Evolutionary conservation across 2,888 invertebrate species (phyloP).

Genomic region (Dascillus cervinus): DNA sequence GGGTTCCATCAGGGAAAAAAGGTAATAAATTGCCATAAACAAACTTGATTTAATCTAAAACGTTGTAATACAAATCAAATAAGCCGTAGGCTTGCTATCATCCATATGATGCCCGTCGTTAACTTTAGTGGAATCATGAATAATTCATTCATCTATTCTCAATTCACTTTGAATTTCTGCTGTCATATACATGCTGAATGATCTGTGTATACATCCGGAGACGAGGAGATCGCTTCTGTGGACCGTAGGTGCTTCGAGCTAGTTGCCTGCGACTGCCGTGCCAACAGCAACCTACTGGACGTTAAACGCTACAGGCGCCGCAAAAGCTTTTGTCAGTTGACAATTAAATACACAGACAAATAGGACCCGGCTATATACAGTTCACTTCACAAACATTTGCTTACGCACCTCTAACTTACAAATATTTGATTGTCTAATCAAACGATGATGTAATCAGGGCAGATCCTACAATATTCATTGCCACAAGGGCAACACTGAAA

Average conservation of each 20-base stretch:
- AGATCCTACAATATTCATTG: too few relatives aligned
- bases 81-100: conserved; percentile 31
- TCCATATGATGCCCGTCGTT: conserved; percentile 32
- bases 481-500: too few relatives aligned
- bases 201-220: conserved; percentile 31
- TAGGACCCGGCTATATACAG: conserved; percentile 5
- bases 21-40: conserved; percentile 34
- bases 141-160: conserved; percentile 40
- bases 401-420: conserved; percentile 11
- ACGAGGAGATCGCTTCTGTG: conserved; percentile 30
- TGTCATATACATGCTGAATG: conserved; percentile 37
- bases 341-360: conserved; percentile 22
- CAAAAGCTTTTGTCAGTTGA: conserved; percentile 27
- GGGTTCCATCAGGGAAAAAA: too few relatives aligned
- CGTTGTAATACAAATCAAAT: conserved; percentile 38
- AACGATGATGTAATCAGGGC: conserved; percentile 22
- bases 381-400: conserved; percentile 2
- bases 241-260: conserved; percentile 31
- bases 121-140: conserved; percentile 37
- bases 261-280: conserved; percentile 23
- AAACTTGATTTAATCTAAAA: conserved; percentile 36
- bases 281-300: conserved; percentile 19
- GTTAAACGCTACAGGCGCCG: conserved; percentile 25
- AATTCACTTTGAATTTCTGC: conserved; percentile 38
- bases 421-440: conserved; percentile 21